phyloP scores from a whole-genome alignment of 2,113 vertebrate genomes.

The Lipophrys pholis region DNA sequence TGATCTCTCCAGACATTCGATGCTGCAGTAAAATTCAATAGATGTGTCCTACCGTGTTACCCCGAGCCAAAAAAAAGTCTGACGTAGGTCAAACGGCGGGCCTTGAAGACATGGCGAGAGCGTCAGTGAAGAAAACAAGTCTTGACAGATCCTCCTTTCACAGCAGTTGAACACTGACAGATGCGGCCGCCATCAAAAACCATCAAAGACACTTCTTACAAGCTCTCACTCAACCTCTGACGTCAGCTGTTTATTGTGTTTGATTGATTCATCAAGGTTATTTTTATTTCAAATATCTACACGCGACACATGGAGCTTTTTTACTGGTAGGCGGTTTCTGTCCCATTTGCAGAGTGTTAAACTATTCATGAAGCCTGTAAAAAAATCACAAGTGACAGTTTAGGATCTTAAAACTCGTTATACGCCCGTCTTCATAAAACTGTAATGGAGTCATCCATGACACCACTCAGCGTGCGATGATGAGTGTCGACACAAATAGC shows the following conservation, averaged over 20 bases:
- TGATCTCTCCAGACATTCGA: conserved; percentile 31
- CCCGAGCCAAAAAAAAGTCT: conserved; percentile 18
- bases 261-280: conserved; percentile 56
- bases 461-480: too few species aligned
- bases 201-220: conserved; percentile 20
- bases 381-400: conserved; percentile 42
- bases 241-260: conserved; percentile 26
- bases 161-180: conserved; percentile 14
- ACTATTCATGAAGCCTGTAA: conserved; percentile 55
- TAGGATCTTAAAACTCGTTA: conserved; percentile 59
- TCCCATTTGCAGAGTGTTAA: conserved; percentile 59
- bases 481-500: too few species aligned
- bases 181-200: conserved; percentile 29
- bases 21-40: conserved; percentile 42
- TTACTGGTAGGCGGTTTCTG: conserved; percentile 40
- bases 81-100: conserved; percentile 38
- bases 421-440: conserved; percentile 49
- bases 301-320: conserved; percentile 14
- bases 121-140: conserved; percentile 14
- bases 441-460: conserved; percentile 28
- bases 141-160: conserved; percentile 8
- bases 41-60: conserved; percentile 48
- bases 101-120: conserved; percentile 9
- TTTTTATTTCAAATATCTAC: conserved; percentile 1
- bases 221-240: conserved; percentile 31